Conservation (phyloP, 1,140 invertebrate species). For the Plectrocnemia conspersa region DNA sequence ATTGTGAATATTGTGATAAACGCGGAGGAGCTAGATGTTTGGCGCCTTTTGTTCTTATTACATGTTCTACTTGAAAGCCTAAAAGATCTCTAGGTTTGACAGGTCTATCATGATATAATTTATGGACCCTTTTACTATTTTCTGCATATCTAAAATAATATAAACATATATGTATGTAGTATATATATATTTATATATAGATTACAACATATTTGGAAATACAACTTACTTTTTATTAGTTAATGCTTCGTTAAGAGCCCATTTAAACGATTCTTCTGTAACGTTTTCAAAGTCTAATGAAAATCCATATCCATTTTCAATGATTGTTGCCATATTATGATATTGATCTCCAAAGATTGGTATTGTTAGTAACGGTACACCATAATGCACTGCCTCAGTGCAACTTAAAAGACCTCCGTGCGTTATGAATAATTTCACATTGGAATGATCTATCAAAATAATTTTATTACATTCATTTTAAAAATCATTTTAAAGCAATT, state of each 20-base stretch:
- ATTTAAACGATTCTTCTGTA: conserved; percentile 15
- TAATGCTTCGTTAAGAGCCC: conserved; percentile 11
- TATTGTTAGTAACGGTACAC: conserved; percentile 39
- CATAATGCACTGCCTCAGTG: conserved; percentile 39
- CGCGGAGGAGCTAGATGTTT: conserved; percentile 13
- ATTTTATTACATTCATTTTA: too few relatives aligned
- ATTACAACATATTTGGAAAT: neutral
- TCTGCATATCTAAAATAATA: conserved; percentile 21
- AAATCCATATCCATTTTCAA: conserved; percentile 38
- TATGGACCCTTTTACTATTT: conserved; percentile 35
- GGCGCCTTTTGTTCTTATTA: conserved; percentile 17
- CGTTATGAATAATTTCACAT: conserved; percentile 50
- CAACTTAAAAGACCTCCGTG: conserved; percentile 54
- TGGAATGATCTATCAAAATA: conserved; percentile 41
- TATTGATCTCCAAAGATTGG: conserved; percentile 44
- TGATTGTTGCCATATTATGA: conserved; percentile 44
- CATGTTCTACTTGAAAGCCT: conserved; percentile 30
- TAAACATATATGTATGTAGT: too few relatives aligned
- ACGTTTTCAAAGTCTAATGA: conserved; percentile 27
- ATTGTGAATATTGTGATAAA: conserved; percentile 3
- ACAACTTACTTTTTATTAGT: conserved; percentile 14
- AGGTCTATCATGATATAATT: conserved; percentile 39
- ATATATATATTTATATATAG: too few relatives aligned
- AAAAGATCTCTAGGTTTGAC: conserved; percentile 36
- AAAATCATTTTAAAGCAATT: too few relatives aligned